These are phyloP conservation scores for Urocitellus parryii DNA, from an alignment of 2,113 vertebrate genomes.

Conservation along the genomic window DNA sequence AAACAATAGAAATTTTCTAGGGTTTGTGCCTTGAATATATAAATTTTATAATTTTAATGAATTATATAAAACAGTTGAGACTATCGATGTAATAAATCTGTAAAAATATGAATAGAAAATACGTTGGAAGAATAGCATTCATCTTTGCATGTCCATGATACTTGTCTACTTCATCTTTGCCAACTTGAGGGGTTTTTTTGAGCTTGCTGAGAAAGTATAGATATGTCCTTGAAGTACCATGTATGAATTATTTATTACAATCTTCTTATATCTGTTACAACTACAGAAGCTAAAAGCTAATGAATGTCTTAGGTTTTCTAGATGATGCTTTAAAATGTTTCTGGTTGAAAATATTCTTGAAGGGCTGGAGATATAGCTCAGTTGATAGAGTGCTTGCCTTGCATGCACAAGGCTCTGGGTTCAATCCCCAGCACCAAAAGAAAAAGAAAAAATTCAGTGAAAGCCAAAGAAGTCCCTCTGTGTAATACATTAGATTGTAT, in stretches of 20 bases:
- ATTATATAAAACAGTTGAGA: background rate
- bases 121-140: background rate
- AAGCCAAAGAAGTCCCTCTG: background rate
- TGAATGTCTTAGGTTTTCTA: background rate
- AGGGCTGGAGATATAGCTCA: too few species aligned
- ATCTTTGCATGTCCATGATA: background rate
- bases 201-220: background rate
- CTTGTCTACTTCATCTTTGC: background rate
- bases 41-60: background rate
- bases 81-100: background rate
- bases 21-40: background rate
- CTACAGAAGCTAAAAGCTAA: background rate
- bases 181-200: background rate
- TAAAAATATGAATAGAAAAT: background rate
- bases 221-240: background rate
- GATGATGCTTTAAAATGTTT: background rate
- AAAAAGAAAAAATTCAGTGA: too few species aligned
- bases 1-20: background rate
- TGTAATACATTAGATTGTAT: background rate
- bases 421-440: too few species aligned
- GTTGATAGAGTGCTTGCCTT: too few species aligned
- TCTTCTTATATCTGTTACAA: background rate
- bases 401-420: too few species aligned
- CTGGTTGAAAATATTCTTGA: too few species aligned
- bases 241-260: background rate